Evolutionary conservation across 2,797 vertebrate species (phyloP), one percentile per base, ranked within the genome.

Genomic region (Ambastaia sidthimunki): DNA sequence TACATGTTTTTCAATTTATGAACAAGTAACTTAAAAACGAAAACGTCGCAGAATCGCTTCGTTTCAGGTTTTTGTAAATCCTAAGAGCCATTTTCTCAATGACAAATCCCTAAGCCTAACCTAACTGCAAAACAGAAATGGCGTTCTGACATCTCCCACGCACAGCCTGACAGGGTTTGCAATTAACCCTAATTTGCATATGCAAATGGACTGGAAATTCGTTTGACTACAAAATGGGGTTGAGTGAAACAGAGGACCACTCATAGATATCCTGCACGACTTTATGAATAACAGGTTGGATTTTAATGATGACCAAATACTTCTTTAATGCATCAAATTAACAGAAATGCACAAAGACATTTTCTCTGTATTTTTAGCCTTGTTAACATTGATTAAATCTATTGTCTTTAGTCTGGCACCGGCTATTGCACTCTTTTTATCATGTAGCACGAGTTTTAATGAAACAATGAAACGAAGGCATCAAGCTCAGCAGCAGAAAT

Each of bases 171-270:
- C 93, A 93, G 92, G 91, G 88, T 82, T 86, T 89, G 92, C 90
- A 94, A 94, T 94, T 94, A 94, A 91, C 89, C 76, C 83, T 84
- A 48, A 94, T 94, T 94, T 93, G 88, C 93, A 94, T 94, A 94
- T 94, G 93, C 90, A 93, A 94, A 94, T 93, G 86, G 90, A 83
- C 71, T 81, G 74, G 81, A 91, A 86, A 90, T 91, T 83, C 88
- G 86, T 88, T 87, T 87, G 86, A 86, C 84, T 86, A 85, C 86
- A 88, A 88, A 84, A 86, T 71, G 85, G 84, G 86, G 83, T 84
- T 87, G 74, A 83, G 67, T 75, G 71, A 81, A 71, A 81, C 69
- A 44, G 70, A 66, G 73, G 73, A 19, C 75, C 68, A 70, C 55
- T 84, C 48, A 55, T n/a, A 25, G 68, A 74, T 23, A 31, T 70